These are phyloP conservation scores for Diplolepis rosae DNA, from an alignment of 2,888 invertebrate genomes.

Conservation along the genomic window DNA sequence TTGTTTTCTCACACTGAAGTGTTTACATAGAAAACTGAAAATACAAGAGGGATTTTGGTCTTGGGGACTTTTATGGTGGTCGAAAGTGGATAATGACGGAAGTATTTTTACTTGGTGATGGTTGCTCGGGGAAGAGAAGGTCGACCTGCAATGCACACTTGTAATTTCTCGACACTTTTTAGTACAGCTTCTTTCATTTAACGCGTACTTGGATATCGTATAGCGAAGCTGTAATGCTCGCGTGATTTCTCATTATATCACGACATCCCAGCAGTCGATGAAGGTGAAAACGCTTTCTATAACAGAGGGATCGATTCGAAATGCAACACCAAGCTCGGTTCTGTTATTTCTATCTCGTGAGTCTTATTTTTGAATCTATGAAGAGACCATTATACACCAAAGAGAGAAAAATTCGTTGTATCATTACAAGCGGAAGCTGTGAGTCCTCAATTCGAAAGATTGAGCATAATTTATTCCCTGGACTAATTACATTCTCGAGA, in stretches of 20 bases:
- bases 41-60: background rate
- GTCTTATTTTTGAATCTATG: slow-evolving; percentile 2
- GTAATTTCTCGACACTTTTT: background rate
- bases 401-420: background rate
- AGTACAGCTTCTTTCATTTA: slow-evolving; percentile 3
- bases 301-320: slow-evolving; percentile 13
- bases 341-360: slow-evolving; percentile 8
- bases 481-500: no score
- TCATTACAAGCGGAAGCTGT: background rate
- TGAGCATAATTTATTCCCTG: background rate
- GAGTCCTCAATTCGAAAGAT: background rate
- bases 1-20: background rate
- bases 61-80: background rate
- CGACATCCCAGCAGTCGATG: slow-evolving; percentile 32
- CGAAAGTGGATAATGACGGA: background rate
- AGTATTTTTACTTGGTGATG: background rate
- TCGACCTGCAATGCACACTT: background rate
- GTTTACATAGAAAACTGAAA: background rate
- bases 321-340: slow-evolving; percentile 7
- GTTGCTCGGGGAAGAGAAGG: background rate
- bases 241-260: slow-evolving; percentile 29
- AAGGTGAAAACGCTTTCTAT: slow-evolving; percentile 53
- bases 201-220: background rate
- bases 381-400: background rate
- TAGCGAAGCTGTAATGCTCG: background rate